These are phyloP conservation scores for Nemopilema nomurai DNA, from an alignment of 30 jellyfish, hydroid and myxozoan species.

Conservation along the genomic window DNA sequence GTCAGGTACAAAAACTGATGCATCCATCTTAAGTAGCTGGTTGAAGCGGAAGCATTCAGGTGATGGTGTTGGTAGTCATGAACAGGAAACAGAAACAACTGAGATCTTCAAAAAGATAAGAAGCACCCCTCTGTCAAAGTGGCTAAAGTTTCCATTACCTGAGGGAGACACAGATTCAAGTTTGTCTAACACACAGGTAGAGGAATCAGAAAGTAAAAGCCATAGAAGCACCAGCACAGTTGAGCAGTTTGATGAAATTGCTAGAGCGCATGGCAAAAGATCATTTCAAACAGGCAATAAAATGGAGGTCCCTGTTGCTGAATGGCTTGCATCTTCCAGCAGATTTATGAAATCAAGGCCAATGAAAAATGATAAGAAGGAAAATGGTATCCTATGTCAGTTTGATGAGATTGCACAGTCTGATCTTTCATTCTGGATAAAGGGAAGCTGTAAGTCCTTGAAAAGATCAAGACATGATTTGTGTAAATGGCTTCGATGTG, in stretches of 20 bases:
- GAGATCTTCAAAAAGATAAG: constrained; percentile 6
- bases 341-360: not conserved
- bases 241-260: not conserved
- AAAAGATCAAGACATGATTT: not conserved
- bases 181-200: not conserved
- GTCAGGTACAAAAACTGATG: not conserved
- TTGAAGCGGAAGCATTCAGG: constrained; percentile 24
- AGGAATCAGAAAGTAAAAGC: not conserved
- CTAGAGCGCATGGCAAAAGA: not conserved
- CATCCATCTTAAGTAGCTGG: constrained; percentile 7
- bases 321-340: constrained; percentile 1
- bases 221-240: not conserved
- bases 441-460: not conserved
- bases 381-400: constrained; percentile 1
- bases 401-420: constrained; percentile 31
- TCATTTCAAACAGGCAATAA: not conserved
- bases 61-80: not conserved
- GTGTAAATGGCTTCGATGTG: constrained; percentile 44
- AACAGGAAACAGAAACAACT: constrained; percentile 11
- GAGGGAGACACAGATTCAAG: not conserved
- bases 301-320: not conserved
- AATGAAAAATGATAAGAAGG: not conserved
- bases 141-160: constrained; percentile 20
- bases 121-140: constrained; percentile 14
- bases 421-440: constrained; percentile 16